Evolutionary conservation across 2,888 invertebrate genomes (phyloP).

Genomic region (Sinohyriopsis cumingii): DNA sequence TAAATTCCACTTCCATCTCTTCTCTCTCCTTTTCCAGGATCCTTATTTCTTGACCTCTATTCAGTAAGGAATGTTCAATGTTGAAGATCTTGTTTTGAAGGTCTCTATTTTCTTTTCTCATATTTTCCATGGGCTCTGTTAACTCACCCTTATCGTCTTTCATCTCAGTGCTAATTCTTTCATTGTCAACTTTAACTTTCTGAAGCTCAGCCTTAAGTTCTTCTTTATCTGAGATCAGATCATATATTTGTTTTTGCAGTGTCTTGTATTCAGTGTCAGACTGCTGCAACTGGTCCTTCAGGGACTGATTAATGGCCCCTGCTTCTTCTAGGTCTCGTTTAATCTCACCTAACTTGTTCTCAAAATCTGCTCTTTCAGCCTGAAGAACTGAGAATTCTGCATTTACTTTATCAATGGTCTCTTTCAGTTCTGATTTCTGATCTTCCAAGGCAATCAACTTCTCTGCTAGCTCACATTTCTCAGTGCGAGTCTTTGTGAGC

Average conservation of each 20-base stretch:
- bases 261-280: constrained; percentile 23
- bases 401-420: constrained; percentile 14
- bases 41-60: constrained; percentile 13
- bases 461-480: constrained; percentile 9
- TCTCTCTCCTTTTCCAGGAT: constrained; percentile 16
- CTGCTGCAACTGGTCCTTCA: constrained; percentile 36
- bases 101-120: constrained; percentile 20
- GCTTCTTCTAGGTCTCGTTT: constrained; percentile 36
- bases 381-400: constrained; percentile 15
- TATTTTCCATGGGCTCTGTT: constrained; percentile 12
- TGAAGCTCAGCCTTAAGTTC: constrained; percentile 26
- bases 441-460: constrained; percentile 16
- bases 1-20: constrained; percentile 12
- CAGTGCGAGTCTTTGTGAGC: constrained; percentile 16
- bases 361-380: constrained; percentile 18
- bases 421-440: constrained; percentile 22
- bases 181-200: constrained; percentile 26
- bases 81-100: constrained; percentile 18
- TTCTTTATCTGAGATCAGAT: constrained; percentile 25
- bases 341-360: constrained; percentile 25
- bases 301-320: constrained; percentile 36
- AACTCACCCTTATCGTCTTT: constrained; percentile 12
- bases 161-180: constrained; percentile 22
- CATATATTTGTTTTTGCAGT: constrained; percentile 24
- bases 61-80: constrained; percentile 14